phyloP scores from a whole-genome alignment of 2,888 invertebrate genomes.

The Lysandra bellargus region DNA sequence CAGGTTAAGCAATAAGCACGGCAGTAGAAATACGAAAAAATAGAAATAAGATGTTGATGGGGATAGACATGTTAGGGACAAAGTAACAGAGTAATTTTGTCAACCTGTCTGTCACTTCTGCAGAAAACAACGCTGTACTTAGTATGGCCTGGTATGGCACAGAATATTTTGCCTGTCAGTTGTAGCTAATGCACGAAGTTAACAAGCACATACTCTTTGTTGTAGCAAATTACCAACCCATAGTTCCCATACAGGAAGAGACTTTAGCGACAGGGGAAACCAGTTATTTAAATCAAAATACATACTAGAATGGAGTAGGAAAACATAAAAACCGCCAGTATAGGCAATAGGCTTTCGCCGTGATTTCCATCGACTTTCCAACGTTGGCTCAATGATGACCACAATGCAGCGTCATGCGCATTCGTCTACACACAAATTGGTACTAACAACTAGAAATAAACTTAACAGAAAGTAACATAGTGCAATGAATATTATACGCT shows the following conservation, averaged over 20 bases:
- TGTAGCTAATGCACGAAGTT: too few species aligned
- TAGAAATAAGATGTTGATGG: too few species aligned
- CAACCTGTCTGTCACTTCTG: too few species aligned
- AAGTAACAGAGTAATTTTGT: too few species aligned
- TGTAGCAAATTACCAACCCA: background rate
- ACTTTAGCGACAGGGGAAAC: background rate
- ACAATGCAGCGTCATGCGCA: constrained; percentile 54
- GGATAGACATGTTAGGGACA: too few species aligned
- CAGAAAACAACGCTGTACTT: too few species aligned
- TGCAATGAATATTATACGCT: background rate
- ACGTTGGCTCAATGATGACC: constrained; percentile 57
- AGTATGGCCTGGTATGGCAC: too few species aligned
- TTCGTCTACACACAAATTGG: constrained; percentile 48
- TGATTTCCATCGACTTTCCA: constrained; percentile 75
- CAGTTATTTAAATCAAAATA: constrained; percentile 6
- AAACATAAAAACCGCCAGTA: constrained; percentile 30
- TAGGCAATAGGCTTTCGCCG: constrained; percentile 50
- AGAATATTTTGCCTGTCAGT: too few species aligned
- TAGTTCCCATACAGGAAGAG: background rate
- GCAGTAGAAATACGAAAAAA: too few species aligned
- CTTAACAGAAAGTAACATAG: background rate
- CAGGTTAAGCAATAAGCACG: too few species aligned
- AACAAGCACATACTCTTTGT: too few species aligned
- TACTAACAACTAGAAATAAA: background rate
- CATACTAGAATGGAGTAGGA: background rate